These are phyloP conservation scores for Glyphotaelius pellucidus DNA, from an alignment of 2,888 invertebrate species.

Conservation along the genomic window DNA sequence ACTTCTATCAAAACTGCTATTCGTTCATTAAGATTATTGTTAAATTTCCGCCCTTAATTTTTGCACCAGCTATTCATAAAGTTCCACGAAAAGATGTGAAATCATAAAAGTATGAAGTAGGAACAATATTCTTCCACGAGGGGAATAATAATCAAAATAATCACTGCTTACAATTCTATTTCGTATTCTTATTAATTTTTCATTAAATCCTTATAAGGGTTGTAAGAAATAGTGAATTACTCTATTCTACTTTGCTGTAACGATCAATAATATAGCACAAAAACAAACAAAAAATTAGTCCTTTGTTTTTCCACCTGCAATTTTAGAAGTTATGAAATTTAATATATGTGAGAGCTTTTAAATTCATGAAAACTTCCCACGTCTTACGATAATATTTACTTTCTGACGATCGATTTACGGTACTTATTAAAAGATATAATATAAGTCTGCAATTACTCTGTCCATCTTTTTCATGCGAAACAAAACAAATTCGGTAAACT, in stretches of 20 bases:
- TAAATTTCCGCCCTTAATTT: slow-evolving; percentile 38
- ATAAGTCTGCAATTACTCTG: not conserved
- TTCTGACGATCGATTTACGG: not conserved
- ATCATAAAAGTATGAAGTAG: not conserved
- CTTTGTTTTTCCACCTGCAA: not conserved
- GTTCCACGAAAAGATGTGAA: not conserved
- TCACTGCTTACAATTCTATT: not conserved
- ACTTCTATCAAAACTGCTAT: slow-evolving; percentile 60
- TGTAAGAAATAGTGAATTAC: not conserved
- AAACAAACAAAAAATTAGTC: not conserved
- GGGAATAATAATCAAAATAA: not conserved
- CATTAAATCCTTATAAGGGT: not conserved
- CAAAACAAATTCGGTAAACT: not conserved
- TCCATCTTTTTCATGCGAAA: not conserved
- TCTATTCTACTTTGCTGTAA: not conserved
- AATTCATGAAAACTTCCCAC: not conserved
- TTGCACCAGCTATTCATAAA: not conserved
- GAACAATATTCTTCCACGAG: not conserved
- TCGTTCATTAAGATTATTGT: slow-evolving; percentile 50
- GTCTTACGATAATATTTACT: not conserved
- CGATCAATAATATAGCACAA: not conserved
- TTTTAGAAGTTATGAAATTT: not conserved
- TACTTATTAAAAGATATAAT: not conserved
- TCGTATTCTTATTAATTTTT: not conserved
- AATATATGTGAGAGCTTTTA: not conserved